Conservation (phyloP, 2,888 invertebrate species). For the Alentia gelatinosa region DNA sequence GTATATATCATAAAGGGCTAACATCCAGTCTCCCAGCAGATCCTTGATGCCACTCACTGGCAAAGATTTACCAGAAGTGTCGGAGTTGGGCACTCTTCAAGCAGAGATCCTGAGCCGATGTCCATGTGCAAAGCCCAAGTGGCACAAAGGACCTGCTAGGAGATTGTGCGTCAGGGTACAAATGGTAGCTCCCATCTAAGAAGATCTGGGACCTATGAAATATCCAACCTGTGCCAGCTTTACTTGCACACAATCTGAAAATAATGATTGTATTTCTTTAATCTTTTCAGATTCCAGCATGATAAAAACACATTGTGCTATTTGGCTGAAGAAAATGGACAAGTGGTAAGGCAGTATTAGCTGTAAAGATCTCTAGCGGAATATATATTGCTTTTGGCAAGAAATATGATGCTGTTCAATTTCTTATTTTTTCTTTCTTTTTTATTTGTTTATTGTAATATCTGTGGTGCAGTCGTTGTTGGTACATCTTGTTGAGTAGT, state of each 20-base stretch:
- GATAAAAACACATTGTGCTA: neutral
- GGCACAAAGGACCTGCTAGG: neutral
- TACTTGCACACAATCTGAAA: neutral
- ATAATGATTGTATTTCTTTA: neutral
- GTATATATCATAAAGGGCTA: too few relatives aligned
- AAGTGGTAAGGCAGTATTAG: conserved; percentile 23
- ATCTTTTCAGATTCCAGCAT: neutral
- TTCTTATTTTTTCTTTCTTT: too few relatives aligned
- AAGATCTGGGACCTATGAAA: neutral
- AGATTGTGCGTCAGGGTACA: neutral
- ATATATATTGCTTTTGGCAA: too few relatives aligned
- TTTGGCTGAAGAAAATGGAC: neutral
- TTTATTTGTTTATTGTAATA: too few relatives aligned
- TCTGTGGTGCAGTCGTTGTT: too few relatives aligned
- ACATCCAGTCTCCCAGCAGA: too few relatives aligned
- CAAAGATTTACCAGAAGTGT: too few relatives aligned
- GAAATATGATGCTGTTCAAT: too few relatives aligned
- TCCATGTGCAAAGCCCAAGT: neutral
- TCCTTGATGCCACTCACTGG: too few relatives aligned
- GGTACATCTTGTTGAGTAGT: too few relatives aligned
- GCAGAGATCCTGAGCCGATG: neutral
- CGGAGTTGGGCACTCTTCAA: too few relatives aligned
- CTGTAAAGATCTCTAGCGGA: too few relatives aligned
- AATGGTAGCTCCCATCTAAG: neutral
- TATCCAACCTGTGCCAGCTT: neutral